Conservation (phyloP, 2,113 vertebrate genomes). For the Mirounga angustirostris region DNA sequence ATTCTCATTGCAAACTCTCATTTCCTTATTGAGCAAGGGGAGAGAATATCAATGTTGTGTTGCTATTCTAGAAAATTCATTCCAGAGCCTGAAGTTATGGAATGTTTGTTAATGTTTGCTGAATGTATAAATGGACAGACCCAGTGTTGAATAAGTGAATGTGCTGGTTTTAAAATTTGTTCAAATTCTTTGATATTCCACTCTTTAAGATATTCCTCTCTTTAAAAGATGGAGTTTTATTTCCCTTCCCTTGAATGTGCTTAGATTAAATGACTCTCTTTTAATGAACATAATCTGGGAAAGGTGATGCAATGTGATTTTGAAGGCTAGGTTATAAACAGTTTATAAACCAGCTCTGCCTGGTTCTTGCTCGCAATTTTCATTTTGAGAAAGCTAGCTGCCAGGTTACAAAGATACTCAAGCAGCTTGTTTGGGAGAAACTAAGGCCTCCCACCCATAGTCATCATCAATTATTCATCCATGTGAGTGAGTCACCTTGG, state of each 20-base stretch:
- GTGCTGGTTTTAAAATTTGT: background rate
- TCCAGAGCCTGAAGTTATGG: background rate
- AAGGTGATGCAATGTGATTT: background rate
- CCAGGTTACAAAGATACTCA: background rate
- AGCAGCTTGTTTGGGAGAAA: background rate
- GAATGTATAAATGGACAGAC: background rate
- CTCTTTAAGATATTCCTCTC: background rate
- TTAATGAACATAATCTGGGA: background rate
- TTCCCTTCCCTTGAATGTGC: background rate
- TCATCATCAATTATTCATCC: background rate
- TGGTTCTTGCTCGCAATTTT: background rate
- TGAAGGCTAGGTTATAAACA: background rate
- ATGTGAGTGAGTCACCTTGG: background rate
- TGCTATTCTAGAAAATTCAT: background rate
- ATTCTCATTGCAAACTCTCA: background rate
- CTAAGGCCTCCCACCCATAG: background rate
- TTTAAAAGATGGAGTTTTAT: background rate
- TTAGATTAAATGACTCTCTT: background rate
- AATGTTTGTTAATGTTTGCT: background rate
- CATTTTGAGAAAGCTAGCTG: background rate
- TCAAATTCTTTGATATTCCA: background rate
- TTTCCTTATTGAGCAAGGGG: background rate
- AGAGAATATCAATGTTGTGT: background rate
- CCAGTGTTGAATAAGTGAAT: background rate
- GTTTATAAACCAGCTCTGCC: background rate